Percentiles rank a stretch among this genome's conserved stretches.
These are phyloP conservation scores for Tiaroga cobitis DNA, from an alignment of 2,797 vertebrate genomes.

Conservation along the genomic window DNA sequence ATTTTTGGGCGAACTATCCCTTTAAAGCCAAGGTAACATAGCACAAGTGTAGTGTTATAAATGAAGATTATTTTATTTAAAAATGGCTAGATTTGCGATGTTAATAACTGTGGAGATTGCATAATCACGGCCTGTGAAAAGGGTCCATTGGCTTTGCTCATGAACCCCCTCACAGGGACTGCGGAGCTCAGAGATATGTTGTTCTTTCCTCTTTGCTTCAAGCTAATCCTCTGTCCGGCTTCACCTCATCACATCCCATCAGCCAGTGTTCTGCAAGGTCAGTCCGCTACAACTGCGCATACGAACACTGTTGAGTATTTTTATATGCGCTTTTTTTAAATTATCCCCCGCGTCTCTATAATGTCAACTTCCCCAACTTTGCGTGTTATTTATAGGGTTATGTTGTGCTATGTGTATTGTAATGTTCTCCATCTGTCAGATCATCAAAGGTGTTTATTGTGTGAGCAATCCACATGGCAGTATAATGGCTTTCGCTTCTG, in stretches of 20 bases:
- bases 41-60: neutral
- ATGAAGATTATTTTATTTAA: neutral
- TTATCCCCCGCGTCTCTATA: neutral
- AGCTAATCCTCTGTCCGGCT: constrained; percentile 28
- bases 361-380: constrained; percentile 20
- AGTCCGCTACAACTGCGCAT: neutral
- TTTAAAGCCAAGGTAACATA: neutral
- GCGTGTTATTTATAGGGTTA: constrained; percentile 33
- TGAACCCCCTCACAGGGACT: neutral
- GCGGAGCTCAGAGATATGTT: neutral
- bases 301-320: neutral
- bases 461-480: constrained; percentile 35
- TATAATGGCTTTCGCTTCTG: constrained; percentile 19
- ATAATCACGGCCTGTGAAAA: neutral
- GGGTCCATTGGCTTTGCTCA: neutral
- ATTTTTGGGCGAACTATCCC: neutral
- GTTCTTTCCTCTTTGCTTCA: constrained; percentile 28
- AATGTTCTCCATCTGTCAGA: constrained; percentile 46
- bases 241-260: constrained; percentile 32
- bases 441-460: constrained; percentile 42
- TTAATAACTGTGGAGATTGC: neutral
- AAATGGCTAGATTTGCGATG: neutral
- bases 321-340: constrained; percentile 4
- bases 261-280: neutral
- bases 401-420: constrained; percentile 38